phyloP scores from a whole-genome alignment of 2,888 invertebrate species.

The Mythimna albipuncta region DNA sequence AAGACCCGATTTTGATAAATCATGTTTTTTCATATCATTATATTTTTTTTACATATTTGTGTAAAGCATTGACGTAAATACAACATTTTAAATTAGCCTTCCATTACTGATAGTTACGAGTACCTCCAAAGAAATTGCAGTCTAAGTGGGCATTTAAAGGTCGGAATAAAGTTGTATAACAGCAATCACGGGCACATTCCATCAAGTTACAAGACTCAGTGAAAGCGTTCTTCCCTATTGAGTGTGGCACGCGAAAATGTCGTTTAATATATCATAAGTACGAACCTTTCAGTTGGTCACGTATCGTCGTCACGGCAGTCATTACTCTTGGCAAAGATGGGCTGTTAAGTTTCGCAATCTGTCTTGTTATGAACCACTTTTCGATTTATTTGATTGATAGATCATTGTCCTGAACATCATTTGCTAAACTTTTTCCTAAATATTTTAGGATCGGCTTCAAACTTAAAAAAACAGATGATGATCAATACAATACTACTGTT shows the following conservation, averaged over 20 bases:
- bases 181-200: constrained; percentile 38
- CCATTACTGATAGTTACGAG: constrained; percentile 23
- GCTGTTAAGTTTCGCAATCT: constrained; percentile 7
- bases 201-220: constrained; percentile 9
- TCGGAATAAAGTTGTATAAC: constrained; percentile 34
- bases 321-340: constrained; percentile 34
- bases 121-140: constrained; percentile 7
- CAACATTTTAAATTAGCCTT: not conserved
- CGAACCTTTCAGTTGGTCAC: constrained; percentile 47
- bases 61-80: not conserved
- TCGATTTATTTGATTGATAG: not conserved
- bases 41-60: not conserved
- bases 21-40: not conserved
- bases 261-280: constrained; percentile 40
- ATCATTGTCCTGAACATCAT: not conserved
- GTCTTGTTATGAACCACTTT: not conserved
- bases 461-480: not conserved
- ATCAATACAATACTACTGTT: not conserved
- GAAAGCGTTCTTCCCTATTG: constrained; percentile 48
- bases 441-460: not conserved
- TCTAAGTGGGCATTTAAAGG: constrained; percentile 29
- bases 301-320: constrained; percentile 42
- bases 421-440: not conserved
- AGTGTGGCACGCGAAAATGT: constrained; percentile 34
- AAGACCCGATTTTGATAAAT: too few relatives aligned